Conservation (phyloP, 2,888 invertebrate genomes). For the Ephialtes manifestator region DNA sequence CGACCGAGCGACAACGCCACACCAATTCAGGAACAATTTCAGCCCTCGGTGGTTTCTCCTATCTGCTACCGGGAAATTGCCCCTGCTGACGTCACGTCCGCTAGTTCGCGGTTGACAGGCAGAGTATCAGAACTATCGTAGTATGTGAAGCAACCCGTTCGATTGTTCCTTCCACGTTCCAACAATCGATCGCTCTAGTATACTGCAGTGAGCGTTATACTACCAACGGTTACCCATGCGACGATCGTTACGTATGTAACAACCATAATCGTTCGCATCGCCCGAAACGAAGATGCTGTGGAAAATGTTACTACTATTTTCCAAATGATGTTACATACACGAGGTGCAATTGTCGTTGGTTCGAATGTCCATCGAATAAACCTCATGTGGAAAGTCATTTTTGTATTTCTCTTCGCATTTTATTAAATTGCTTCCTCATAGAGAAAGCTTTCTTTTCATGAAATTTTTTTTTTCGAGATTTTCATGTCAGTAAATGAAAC, state of each 20-base stretch:
- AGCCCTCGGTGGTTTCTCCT: conserved; percentile 84
- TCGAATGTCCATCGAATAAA: neutral
- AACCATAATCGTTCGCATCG: conserved; percentile 21
- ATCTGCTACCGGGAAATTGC: conserved; percentile 84
- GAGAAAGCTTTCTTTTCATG: neutral
- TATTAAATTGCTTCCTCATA: neutral
- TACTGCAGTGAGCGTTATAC: neutral
- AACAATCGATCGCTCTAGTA: conserved; percentile 51
- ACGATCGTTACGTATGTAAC: neutral
- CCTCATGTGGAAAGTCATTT: neutral
- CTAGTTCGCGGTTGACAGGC: conserved; percentile 75
- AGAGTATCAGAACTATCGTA: conserved; percentile 24
- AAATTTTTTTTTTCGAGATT: no score
- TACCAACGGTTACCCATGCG: neutral
- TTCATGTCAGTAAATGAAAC: no score
- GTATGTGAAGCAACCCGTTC: conserved; percentile 53
- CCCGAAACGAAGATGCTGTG: neutral
- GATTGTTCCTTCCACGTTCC: conserved; percentile 63
- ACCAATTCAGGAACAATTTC: conserved; percentile 80
- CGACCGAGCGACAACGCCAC: conserved; percentile 20
- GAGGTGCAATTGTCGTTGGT: neutral
- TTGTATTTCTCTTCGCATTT: neutral
- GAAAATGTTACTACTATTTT: neutral
- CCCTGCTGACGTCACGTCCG: conserved; percentile 85
- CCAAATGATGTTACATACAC: neutral